Evolutionary conservation across 2,888 invertebrate species (phyloP).

Genomic region (Hydropsyche betteni): DNA sequence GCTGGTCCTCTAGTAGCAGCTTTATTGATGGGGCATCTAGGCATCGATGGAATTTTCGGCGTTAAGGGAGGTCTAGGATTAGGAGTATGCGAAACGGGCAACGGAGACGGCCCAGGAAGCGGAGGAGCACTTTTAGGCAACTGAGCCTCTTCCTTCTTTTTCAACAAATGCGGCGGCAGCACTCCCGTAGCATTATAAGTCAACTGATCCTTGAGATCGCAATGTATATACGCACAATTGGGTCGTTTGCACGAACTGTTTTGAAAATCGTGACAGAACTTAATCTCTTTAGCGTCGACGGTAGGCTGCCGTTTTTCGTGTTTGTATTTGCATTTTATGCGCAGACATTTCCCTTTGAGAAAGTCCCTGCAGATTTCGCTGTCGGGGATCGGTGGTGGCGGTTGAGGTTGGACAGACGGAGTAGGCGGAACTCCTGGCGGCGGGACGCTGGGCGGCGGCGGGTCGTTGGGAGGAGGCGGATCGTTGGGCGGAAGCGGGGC

Average conservation of each 20-base stretch:
- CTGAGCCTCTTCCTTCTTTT: neutral
- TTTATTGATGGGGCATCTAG: neutral
- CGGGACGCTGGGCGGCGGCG: constrained; percentile 25
- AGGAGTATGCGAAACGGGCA: constrained; percentile 61
- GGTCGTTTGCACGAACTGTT: constrained; percentile 73
- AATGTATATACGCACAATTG: constrained; percentile 77
- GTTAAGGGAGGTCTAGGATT: constrained; percentile 52
- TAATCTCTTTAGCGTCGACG: constrained; percentile 60
- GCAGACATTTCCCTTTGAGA: constrained; percentile 63
- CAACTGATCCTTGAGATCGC: constrained; percentile 75
- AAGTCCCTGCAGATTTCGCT: constrained; percentile 62
- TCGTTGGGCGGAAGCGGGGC: neutral
- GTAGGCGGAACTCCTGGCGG: constrained; percentile 36
- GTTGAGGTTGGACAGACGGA: constrained; percentile 40
- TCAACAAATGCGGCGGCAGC: constrained; percentile 63
- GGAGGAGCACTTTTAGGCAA: constrained; percentile 55
- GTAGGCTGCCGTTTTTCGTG: constrained; percentile 61
- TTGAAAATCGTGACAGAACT: constrained; percentile 72
- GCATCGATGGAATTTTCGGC: neutral
- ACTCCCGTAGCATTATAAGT: constrained; percentile 71
- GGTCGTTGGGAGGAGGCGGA: constrained; percentile 30
- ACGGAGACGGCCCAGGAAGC: constrained; percentile 71
- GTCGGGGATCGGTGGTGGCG: constrained; percentile 36
- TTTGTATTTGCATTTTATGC: constrained; percentile 66
- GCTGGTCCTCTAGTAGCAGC: too few relatives aligned